Base-by-base conservation (phyloP, 2,797 vertebrate genomes). In the Schizothorax lantsangensis region DNA sequence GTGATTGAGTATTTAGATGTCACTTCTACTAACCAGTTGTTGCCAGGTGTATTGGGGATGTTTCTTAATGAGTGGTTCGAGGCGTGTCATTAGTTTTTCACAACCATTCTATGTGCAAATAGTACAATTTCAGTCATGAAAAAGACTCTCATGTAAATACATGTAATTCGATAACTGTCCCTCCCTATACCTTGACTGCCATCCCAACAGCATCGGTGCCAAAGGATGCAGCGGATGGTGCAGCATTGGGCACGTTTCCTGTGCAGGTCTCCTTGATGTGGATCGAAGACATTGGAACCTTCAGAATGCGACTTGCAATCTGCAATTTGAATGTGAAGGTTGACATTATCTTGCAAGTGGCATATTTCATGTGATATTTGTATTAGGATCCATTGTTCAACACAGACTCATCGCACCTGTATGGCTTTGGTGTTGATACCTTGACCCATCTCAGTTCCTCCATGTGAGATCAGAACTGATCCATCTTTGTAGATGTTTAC, bases 211-310 rank as follows among this genome's bases (percentile, higher is more conserved):
- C 93, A 43, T 97, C 96, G 0, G 95, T 94, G 5, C 96, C 94
- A 3, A 95, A 83, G 77, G 96, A 97, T 6, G 93, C 95, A 0
- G 77, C 95, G 0, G 95, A 96, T 0, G 93, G 91, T 0, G 94
- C 88, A 0, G 96, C 95, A 45, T 97, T 97, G 17, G 96, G 96
- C 69, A 97, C 93, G 0, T 90, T 95, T 30, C 92, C 91, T 0
- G 96, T 96, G 72, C 95, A 96, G 0, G 94, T 97, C 88, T 96
- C 95, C 86, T 93, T 95, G 85, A 96, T 90, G 87, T 96, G 95
- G 86, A 97, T 91, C 1, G 19, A 11, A 8, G 95, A 95, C 93
- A 96, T 94, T 23, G 96, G 95, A 81, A 96, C 91, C 80, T 94
- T 94, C 86, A 97, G 59, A 86, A 97, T 94, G 4, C 89, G 93